Base-by-base conservation (phyloP, 1,140 invertebrate species). In the Mycetomoellerius zeteki region DNA sequence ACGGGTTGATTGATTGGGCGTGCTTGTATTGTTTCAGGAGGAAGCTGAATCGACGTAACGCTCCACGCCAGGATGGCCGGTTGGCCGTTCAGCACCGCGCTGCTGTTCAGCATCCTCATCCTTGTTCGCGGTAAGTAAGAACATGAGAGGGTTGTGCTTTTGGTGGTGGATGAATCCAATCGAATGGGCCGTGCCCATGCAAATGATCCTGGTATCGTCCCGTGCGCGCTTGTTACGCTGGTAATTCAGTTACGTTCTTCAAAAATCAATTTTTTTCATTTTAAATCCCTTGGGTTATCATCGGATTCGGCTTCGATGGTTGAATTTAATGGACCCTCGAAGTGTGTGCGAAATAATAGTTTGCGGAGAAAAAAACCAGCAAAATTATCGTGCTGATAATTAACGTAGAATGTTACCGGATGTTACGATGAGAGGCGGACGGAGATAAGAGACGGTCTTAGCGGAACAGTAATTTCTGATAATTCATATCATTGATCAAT, bases 11-110 rank as follows among this genome's bases (percentile, higher is more conserved):
- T 93, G 93, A 94, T 94, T 91, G 92, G 87, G 86, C 89, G 90
- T 89, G 92, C 91, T 93, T 92, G 89, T 92, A 93, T 94, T 93
- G 92, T 86, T 91, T 91, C 86, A 91, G 95, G 95, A 95, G 94
- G 93, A 95, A 93, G 94, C 94, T 93, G 94, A 94, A 95, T 95
- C 95, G 94, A 95, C 95, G 95, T 95, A 95, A 95, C 95, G 94
- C 92, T 94, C 93, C 93, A 94, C 91, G 92, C 89, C 94, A 95
- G 93, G 93, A 95, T 95, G 95, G 94, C 94, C 93, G 92, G 93
- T 92, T 95, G 94, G 92, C 93, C 92, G 91, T 91, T 95, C 88
- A 94, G 91, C 91, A 92, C 94, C 91, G 92, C 93, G 88, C 91
- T 95, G 90, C 94, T 95, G 89, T 93, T 93, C 94, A 93, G 93